These are phyloP conservation scores for Heptranchias perlo DNA, from an alignment of 2,113 vertebrate genomes.

Conservation along the genomic window DNA sequence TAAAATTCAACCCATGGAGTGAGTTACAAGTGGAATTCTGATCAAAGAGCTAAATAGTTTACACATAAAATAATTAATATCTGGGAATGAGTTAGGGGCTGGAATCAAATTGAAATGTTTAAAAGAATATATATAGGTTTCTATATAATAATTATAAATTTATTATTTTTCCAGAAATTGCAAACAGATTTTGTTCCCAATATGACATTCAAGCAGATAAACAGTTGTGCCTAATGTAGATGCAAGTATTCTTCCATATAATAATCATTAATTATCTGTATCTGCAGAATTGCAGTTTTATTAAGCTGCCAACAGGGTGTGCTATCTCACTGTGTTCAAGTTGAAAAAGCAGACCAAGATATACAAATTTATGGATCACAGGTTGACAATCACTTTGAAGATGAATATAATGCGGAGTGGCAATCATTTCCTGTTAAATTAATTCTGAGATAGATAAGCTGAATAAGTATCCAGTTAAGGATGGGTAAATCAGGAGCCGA, in stretches of 20 bases:
- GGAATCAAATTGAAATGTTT: background rate
- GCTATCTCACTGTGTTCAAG: background rate
- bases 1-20: background rate
- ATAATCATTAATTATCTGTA: background rate
- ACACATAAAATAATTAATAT: background rate
- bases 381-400: background rate
- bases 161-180: background rate
- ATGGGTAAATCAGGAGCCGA: background rate
- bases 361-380: background rate
- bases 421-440: background rate
- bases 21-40: background rate
- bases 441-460: background rate
- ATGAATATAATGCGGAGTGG: background rate
- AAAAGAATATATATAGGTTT: background rate
- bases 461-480: background rate
- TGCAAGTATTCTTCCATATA: background rate
- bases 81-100: background rate
- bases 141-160: background rate
- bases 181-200: background rate
- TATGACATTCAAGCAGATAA: background rate
- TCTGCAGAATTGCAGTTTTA: background rate
- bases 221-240: background rate
- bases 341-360: background rate
- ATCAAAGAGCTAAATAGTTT: background rate
- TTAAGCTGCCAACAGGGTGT: conserved; percentile 7